Evolutionary conservation across 2,888 invertebrate species (phyloP).

Genomic region (Standfussiana lucernea): DNA sequence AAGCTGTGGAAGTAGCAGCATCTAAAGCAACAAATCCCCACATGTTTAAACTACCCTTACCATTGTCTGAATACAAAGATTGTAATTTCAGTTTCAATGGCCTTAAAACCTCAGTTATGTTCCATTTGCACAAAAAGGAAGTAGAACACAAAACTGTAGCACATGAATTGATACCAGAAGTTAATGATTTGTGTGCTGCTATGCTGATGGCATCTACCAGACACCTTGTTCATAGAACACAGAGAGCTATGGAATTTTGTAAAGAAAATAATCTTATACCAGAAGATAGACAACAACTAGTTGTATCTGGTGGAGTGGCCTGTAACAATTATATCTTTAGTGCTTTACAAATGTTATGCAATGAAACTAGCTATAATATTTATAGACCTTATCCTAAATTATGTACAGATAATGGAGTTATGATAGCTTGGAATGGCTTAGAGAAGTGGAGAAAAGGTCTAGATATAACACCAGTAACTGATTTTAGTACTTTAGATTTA

Average conservation of each 20-base stretch:
- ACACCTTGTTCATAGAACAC: slow-evolving; percentile 96
- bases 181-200: slow-evolving; percentile 96
- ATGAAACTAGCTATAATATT: slow-evolving; percentile 92
- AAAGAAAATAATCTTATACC: slow-evolving; percentile 92
- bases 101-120: slow-evolving; percentile 92
- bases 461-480: slow-evolving; percentile 86
- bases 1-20: slow-evolving; percentile 96
- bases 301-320: slow-evolving; percentile 99
- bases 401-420: slow-evolving; percentile 99
- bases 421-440: slow-evolving; percentile 99
- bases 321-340: slow-evolving; percentile 96
- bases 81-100: slow-evolving; percentile 98
- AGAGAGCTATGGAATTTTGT: slow-evolving; percentile 96
- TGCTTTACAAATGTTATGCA: slow-evolving; percentile 93
- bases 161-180: slow-evolving; percentile 93
- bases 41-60: slow-evolving; percentile 92
- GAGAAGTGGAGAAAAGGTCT: slow-evolving; percentile 92
- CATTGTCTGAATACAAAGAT: slow-evolving; percentile 92
- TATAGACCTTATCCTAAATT: slow-evolving; percentile 95
- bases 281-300: slow-evolving; percentile 91
- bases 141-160: slow-evolving; percentile 90
- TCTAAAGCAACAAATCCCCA: slow-evolving; percentile 92
- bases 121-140: slow-evolving; percentile 91
- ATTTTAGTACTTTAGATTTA: slow-evolving; percentile 92
- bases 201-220: slow-evolving; percentile 93